phyloP scores from a whole-genome alignment of 2,113 vertebrate species.

The Mastomys natalensis region DNA sequence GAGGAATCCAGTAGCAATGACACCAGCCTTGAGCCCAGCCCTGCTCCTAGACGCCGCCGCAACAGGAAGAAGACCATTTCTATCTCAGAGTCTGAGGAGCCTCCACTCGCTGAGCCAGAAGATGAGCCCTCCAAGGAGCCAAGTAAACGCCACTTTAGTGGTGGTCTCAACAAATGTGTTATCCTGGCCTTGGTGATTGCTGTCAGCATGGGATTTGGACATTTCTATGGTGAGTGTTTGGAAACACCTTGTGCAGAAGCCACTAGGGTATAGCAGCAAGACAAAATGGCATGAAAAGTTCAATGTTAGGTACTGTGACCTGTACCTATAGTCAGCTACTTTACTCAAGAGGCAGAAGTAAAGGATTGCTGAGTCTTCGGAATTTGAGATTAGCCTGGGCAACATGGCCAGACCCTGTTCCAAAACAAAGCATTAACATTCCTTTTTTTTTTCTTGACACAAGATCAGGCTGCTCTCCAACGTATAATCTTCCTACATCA shows the following conservation, averaged over 20 bases:
- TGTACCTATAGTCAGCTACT: neutral
- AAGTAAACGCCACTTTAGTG: conserved; percentile 78
- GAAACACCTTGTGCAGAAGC: neutral
- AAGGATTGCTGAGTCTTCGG: neutral
- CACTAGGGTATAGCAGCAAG: neutral
- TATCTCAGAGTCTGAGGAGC: conserved; percentile 83
- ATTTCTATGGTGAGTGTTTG: conserved; percentile 92
- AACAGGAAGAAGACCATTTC: conserved; percentile 86
- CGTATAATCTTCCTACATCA: neutral
- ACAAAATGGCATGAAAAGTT: neutral
- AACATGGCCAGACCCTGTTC: neutral
- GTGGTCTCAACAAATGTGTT: conserved; percentile 92
- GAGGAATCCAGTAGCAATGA: conserved; percentile 92
- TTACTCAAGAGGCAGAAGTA: neutral
- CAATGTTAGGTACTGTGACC: neutral
- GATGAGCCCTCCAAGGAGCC: conserved; percentile 36
- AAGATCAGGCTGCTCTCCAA: neutral
- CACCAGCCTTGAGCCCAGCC: conserved; percentile 75
- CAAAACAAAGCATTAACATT: neutral
- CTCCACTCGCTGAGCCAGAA: neutral
- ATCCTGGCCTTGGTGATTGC: conserved; percentile 93
- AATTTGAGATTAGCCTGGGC: neutral
- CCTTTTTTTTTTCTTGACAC: no score
- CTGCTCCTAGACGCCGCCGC: conserved; percentile 89
- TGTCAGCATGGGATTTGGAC: conserved; percentile 94